Conservation (phyloP, 1,140 invertebrate species). For the Brachionus sp. region DNA sequence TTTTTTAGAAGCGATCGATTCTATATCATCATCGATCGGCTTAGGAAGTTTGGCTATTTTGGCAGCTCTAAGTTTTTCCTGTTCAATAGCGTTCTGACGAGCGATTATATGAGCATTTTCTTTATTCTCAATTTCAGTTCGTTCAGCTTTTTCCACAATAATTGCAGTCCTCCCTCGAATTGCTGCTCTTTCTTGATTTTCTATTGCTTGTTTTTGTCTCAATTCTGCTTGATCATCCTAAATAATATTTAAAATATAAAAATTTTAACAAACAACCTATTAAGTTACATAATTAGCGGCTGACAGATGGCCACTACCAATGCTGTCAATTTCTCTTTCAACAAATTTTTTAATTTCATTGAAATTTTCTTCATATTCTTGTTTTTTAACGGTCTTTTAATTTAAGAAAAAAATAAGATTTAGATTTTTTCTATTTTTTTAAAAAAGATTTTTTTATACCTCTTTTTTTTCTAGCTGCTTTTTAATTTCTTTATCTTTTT, state of each 20-base stretch:
- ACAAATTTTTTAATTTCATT: slow-evolving; percentile 26
- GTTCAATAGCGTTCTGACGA: slow-evolving; percentile 52
- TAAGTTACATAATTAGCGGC: background rate
- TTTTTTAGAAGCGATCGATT: slow-evolving; percentile 40
- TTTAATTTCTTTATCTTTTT: slow-evolving; percentile 52
- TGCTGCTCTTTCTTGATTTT: slow-evolving; percentile 6
- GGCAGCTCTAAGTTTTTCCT: slow-evolving; percentile 51
- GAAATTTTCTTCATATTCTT: slow-evolving; percentile 31
- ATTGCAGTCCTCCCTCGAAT: background rate
- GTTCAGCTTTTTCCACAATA: background rate
- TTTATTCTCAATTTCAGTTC: slow-evolving; percentile 26
- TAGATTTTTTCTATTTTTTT: background rate
- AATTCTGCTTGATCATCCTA: slow-evolving; percentile 15
- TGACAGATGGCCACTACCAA: slow-evolving; percentile 29
- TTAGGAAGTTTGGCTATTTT: slow-evolving; percentile 53
- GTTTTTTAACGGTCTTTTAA: background rate
- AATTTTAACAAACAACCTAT: too few species aligned
- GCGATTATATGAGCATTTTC: slow-evolving; percentile 45
- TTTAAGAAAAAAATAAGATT: background rate
- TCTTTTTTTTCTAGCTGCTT: slow-evolving; percentile 52
- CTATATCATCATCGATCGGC: slow-evolving; percentile 51
- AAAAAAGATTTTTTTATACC: slow-evolving; percentile 48
- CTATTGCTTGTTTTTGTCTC: background rate
- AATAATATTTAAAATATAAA: background rate
- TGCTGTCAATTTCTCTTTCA: slow-evolving; percentile 33